Evolutionary conservation across 92 coral and sea anemone genomes (phyloP), one percentile per base, ranked within the genome.

Genomic region (Bergia sp.): DNA sequence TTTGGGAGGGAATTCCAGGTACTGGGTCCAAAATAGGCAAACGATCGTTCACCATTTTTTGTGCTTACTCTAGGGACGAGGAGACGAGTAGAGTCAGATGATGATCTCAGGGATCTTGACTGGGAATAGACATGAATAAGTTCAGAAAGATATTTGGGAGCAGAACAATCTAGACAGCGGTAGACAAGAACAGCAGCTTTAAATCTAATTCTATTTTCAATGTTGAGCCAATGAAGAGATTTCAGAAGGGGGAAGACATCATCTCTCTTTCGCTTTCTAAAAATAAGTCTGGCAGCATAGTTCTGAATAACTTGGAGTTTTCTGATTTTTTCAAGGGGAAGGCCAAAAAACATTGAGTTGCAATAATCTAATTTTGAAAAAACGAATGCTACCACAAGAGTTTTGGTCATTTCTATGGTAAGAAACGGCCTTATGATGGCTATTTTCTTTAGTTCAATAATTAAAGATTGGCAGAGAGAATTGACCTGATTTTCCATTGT

Each of bases 141-240:
- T 18, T 72, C 76, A 72, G 76, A 72, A 18, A 72, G 37, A 72
- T 72, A 72, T 5, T 72, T 72, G 37, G 76, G 76, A 3, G 76
- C 76, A 18, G 76, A 72, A 21, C 76, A 21, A 36, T 72, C 37
- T 5, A 72, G 76, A 36, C 76, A 72, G 37, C 40, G 76, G 37
- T 72, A 72, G 37, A 72, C 40, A 20, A 72, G 23, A 36, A 36
- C 76, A 18, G 76, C 76, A 72, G 76, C 76, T 36, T 72, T 72
- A 7, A 72, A 72, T 72, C 37, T 72, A 21, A 72, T 72, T 72
- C 76, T 72, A 72, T 72, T 72, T 72, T 72, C 40, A 72, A 72
- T 72, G 37, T 4, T 72, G 3, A 72, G 76, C 76, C 76, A 72
- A 72, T 72, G 76, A 21, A 72, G 76, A 21, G 23, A 18, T 36